Evolutionary conservation across 2,113 vertebrate genomes (phyloP).

Genomic region (Pelusios castaneus): DNA sequence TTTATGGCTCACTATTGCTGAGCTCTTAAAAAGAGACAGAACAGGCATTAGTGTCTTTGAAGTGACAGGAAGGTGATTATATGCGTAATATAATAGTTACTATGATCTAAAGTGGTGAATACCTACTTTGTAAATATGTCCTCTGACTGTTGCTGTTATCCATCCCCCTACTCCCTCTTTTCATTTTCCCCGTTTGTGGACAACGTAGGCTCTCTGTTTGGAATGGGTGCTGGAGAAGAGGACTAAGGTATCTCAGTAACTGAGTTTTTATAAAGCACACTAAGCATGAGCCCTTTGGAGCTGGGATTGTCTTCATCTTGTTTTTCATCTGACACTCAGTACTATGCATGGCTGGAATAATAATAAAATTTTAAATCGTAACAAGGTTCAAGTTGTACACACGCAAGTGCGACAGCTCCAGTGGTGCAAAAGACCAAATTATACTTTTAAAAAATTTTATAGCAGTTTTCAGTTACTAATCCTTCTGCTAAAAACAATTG

Average conservation of each 20-base stretch:
- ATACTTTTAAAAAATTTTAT: not conserved
- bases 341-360: not conserved
- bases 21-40: slow-evolving; percentile 75
- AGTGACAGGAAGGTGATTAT: slow-evolving; percentile 70
- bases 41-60: slow-evolving; percentile 73
- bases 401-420: not conserved
- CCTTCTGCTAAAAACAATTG: not conserved
- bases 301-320: not conserved
- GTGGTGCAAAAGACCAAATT: not conserved
- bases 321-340: not conserved
- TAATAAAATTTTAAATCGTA: not conserved
- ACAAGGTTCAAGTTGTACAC: not conserved
- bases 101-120: slow-evolving; percentile 58
- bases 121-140: slow-evolving; percentile 54
- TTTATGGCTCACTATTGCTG: slow-evolving; percentile 62
- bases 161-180: not conserved
- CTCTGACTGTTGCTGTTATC: not conserved
- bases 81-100: slow-evolving; percentile 64
- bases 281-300: not conserved
- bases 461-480: not conserved
- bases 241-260: not conserved
- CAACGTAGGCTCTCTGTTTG: not conserved
- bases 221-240: not conserved
- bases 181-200: not conserved
- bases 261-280: not conserved